These are phyloP conservation scores for Eleutherodactylus coqui DNA, from an alignment of 2,797 vertebrate species.

Conservation along the genomic window DNA sequence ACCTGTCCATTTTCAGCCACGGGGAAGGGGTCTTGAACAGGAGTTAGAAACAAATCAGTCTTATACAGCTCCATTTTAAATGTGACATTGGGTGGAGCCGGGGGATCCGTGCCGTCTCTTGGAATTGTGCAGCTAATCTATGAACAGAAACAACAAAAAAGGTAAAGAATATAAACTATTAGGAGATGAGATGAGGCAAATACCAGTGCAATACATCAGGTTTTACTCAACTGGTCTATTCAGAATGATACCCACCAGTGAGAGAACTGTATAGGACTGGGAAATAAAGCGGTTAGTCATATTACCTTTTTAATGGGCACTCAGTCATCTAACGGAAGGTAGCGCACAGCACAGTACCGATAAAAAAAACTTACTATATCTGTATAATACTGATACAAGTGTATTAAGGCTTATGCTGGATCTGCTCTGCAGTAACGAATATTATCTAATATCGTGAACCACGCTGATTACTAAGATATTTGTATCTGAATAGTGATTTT, in stretches of 20 bases:
- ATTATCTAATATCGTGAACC: no score
- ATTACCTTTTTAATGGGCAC: not conserved
- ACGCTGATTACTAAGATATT: no score
- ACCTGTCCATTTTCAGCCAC: slow-evolving; percentile 76
- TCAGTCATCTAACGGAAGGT: not conserved
- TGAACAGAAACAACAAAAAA: slow-evolving; percentile 45
- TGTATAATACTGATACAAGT: not conserved
- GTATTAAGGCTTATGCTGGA: not conserved
- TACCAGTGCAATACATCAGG: not conserved
- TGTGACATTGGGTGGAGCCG: slow-evolving; percentile 75
- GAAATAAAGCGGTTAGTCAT: not conserved
- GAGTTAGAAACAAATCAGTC: slow-evolving; percentile 76
- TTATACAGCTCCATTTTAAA: slow-evolving; percentile 90
- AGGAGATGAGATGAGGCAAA: not conserved
- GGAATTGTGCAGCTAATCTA: slow-evolving; percentile 93
- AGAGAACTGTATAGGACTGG: not conserved
- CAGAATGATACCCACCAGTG: not conserved
- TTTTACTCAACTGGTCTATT: not conserved
- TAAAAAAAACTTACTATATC: not conserved
- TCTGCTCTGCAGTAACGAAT: no score
- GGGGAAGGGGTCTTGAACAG: slow-evolving; percentile 75
- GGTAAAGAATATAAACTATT: not conserved
- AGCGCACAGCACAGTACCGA: slow-evolving; percentile 28
- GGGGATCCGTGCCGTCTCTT: slow-evolving; percentile 63
- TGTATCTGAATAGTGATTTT: no score